These are phyloP conservation scores for Pipistrellus pipistrellus DNA, from an alignment of 2,797 vertebrate species.

Conservation along the genomic window DNA sequence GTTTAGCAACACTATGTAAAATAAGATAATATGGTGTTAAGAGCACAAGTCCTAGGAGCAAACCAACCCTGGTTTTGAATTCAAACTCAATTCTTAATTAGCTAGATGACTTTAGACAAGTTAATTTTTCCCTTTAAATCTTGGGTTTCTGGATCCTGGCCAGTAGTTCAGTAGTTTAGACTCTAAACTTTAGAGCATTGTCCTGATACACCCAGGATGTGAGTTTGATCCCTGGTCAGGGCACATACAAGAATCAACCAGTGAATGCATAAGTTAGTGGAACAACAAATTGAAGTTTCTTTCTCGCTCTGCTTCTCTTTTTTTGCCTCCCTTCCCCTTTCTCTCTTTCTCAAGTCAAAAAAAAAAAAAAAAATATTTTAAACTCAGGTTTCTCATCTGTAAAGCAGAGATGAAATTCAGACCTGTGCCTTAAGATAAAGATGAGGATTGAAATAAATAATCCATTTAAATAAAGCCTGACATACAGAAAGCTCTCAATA, in stretches of 20 bases:
- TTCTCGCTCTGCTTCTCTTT: no score
- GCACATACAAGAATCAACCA: no score
- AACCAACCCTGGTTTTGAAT: neutral
- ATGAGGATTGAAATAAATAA: constrained; percentile 18
- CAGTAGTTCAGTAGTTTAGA: no score
- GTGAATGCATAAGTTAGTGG: no score
- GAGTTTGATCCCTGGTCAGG: no score
- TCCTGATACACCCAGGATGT: no score
- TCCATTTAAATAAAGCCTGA: neutral
- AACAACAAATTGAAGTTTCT: no score
- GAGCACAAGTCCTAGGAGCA: neutral
- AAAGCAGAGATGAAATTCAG: neutral
- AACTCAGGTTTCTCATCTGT: neutral
- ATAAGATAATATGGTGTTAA: neutral
- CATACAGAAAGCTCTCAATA: neutral
- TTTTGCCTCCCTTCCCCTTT: no score
- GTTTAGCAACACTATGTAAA: neutral
- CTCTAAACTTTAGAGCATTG: no score
- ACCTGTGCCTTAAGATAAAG: neutral
- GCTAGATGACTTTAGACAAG: neutral
- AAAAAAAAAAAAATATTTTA: no score
- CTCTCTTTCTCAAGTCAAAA: no score
- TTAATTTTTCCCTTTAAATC: neutral
- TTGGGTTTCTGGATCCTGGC: neutral
- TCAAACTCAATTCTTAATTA: neutral